A percentile compares a stretch with the other conserved stretches of the same genome.
phyloP scores from a whole-genome alignment of 2,888 invertebrate genomes.

The Scaeva pyrastri region DNA sequence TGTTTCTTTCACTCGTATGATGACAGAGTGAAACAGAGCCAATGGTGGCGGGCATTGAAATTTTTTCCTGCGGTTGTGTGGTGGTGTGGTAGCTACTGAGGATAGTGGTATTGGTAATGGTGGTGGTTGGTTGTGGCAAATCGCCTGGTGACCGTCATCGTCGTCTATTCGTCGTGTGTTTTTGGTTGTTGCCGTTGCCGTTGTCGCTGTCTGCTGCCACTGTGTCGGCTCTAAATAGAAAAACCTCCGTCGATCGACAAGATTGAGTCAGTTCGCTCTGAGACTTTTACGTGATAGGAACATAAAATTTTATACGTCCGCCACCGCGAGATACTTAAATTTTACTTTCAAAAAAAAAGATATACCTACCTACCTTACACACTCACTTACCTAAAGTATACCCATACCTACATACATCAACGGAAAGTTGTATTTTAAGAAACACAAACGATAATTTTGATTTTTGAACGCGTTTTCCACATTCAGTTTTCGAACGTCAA shows the following conservation, averaged over 20 bases:
- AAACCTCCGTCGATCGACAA: conserved; percentile 83
- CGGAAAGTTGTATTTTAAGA: conserved; percentile 15
- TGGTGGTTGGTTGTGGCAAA: conserved; percentile 76
- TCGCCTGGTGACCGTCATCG: conserved; percentile 77
- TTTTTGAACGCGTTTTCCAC: conserved; percentile 11
- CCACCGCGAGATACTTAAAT: conserved; percentile 31
- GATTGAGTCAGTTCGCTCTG: conserved; percentile 84
- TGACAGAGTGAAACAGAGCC: not conserved
- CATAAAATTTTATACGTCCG: conserved; percentile 22
- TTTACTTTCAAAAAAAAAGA: conserved; percentile 7
- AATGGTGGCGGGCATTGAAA: conserved; percentile 79
- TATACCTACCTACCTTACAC: conserved; percentile 22
- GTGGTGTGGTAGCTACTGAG: conserved; percentile 64
- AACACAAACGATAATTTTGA: not conserved
- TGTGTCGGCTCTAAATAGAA: conserved; percentile 81
- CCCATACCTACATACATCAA: conserved; percentile 5
- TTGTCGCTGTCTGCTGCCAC: conserved; percentile 76
- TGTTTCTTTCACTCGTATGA: conserved; percentile 60
- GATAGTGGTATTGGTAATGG: conserved; percentile 75
- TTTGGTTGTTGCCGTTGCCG: conserved; percentile 22
- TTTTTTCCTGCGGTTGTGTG: conserved; percentile 83
- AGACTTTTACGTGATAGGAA: conserved; percentile 83
- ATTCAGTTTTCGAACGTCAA: conserved; percentile 37
- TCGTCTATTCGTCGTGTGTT: conserved; percentile 77
- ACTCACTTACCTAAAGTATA: not conserved